phyloP scores from a whole-genome alignment of 2,113 vertebrate species.

The Canis aureus region DNA sequence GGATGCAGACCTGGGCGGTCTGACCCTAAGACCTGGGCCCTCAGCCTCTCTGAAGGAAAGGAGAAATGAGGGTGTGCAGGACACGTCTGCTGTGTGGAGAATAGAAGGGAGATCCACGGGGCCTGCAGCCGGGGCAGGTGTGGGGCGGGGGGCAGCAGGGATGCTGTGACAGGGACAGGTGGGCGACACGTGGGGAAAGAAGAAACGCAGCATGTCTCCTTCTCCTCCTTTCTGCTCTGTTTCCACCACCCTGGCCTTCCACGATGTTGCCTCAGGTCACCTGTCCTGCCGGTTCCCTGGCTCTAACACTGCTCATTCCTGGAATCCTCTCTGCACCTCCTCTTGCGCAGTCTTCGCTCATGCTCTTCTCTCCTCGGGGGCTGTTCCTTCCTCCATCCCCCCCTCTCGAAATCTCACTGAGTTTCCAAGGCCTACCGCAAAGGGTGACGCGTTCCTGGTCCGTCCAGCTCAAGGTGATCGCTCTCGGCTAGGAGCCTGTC shows the following conservation, averaged over 20 bases:
- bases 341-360: too few species aligned
- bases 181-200: not conserved
- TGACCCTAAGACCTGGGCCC: not conserved
- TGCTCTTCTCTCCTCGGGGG: not conserved
- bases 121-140: not conserved
- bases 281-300: not conserved
- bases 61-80: not conserved
- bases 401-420: not conserved
- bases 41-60: not conserved
- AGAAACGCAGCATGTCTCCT: not conserved
- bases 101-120: not conserved
- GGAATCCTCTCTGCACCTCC: not conserved
- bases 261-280: fast-evolving
- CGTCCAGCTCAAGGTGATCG: not conserved
- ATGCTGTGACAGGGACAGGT: not conserved
- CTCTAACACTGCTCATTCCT: fast-evolving
- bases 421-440: not conserved
- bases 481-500: not conserved
- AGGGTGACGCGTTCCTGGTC: not conserved
- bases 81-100: not conserved
- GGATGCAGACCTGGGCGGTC: not conserved
- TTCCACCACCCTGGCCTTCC: not conserved
- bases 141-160: fast-evolving
- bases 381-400: not conserved
- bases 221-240: not conserved